Evolutionary conservation across 2,797 vertebrate genomes (phyloP).

Genomic region (Amphiprion clarkii): DNA sequence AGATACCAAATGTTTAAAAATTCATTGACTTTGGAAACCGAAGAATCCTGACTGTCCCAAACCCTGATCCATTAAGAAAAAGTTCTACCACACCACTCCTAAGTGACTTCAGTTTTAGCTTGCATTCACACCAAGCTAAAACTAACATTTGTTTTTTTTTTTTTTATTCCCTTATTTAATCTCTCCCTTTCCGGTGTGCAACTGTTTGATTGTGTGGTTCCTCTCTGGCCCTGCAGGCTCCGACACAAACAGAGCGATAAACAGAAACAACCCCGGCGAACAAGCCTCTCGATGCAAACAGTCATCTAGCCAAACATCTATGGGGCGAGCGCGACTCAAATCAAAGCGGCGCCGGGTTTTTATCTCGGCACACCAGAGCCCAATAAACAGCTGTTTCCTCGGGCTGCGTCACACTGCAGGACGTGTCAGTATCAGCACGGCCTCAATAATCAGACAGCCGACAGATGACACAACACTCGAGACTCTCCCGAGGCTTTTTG

Average conservation of each 20-base stretch:
- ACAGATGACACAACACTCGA: slow-evolving; percentile 70
- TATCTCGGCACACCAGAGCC: slow-evolving; percentile 69
- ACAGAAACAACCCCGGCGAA: slow-evolving; percentile 56
- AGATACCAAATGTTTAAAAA: too few relatives aligned
- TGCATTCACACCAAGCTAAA: slow-evolving; percentile 18
- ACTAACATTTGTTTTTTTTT: slow-evolving; percentile 16
- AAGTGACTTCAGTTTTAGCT: slow-evolving; percentile 10
- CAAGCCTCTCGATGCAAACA: slow-evolving; percentile 54
- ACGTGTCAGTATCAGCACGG: slow-evolving; percentile 51
- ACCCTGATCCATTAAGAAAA: background rate
- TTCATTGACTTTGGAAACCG: background rate
- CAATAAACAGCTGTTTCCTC: slow-evolving; percentile 69
- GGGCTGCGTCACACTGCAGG: slow-evolving; percentile 61
- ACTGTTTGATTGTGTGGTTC: slow-evolving; percentile 50
- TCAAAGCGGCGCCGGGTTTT: slow-evolving; percentile 64
- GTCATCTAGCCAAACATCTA: slow-evolving; percentile 73
- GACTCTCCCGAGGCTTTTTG: slow-evolving; percentile 56
- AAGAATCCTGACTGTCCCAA: background rate
- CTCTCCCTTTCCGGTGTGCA: slow-evolving; percentile 28
- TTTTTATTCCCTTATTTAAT: slow-evolving; percentile 50
- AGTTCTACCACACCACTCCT: slow-evolving; percentile 10
- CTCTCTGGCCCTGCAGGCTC: slow-evolving; percentile 34
- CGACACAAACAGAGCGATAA: slow-evolving; percentile 61
- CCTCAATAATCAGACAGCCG: slow-evolving; percentile 69
- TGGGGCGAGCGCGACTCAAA: slow-evolving; percentile 64